A percentile compares a stretch with the other conserved stretches of the same genome.
phyloP scores from a whole-genome alignment of 2,888 invertebrate genomes.

The Conops quadrifasciatus region DNA sequence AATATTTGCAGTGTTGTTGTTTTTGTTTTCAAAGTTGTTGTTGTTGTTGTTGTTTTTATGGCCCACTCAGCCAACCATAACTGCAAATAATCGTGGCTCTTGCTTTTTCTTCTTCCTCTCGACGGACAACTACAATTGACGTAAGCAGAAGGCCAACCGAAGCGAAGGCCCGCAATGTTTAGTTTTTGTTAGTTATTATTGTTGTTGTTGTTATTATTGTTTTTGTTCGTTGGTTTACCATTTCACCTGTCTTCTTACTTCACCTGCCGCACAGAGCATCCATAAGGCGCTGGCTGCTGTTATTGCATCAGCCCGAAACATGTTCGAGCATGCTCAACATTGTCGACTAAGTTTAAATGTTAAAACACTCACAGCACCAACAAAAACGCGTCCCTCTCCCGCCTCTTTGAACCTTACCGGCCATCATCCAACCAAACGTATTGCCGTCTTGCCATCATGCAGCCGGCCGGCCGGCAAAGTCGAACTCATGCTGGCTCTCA shows the following conservation, averaged over 20 bases:
- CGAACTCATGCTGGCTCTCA: neutral
- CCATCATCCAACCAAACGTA: neutral
- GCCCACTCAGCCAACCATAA: neutral
- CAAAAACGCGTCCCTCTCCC: neutral
- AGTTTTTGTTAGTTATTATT: neutral
- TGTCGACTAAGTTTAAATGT: slow-evolving; percentile 16
- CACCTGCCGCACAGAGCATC: neutral
- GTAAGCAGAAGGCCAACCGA: no score
- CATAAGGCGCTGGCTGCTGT: neutral
- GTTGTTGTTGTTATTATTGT: neutral
- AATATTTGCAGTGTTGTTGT: neutral
- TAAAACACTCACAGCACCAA: slow-evolving; percentile 14
- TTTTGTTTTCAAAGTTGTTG: neutral
- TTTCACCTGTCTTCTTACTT: neutral
- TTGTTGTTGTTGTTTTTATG: slow-evolving; percentile 6
- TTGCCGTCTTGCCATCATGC: neutral
- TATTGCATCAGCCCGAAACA: neutral
- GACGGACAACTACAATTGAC: no score
- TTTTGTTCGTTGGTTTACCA: neutral
- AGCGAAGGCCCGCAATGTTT: slow-evolving; percentile 1
- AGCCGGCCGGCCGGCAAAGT: neutral
- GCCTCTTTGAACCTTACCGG: neutral
- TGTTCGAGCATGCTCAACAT: slow-evolving; percentile 17
- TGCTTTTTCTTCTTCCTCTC: no score
- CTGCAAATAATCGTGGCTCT: no score